A percentile compares a stretch with the other conserved stretches of the same genome.
Conservation (phyloP, 2,113 vertebrate species). For the Alligator mississippiensis region DNA sequence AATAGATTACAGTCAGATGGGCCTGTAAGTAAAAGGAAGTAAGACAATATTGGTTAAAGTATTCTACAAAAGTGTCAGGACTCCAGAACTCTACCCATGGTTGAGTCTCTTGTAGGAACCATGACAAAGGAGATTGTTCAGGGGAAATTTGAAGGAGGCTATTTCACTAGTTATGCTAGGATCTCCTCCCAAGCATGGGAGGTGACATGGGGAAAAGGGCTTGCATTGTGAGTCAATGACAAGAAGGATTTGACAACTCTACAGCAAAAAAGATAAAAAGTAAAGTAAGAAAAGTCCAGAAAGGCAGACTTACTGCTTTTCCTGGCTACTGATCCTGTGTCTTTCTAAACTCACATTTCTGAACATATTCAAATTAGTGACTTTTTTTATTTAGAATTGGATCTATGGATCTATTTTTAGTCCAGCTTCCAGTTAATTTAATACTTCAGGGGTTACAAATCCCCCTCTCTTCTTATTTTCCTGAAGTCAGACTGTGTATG, state of each 20-base stretch:
- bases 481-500: conserved; percentile 14
- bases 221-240: background rate
- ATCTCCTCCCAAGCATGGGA: background rate
- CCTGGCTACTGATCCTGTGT: background rate
- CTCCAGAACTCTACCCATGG: background rate
- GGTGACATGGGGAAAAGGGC: background rate
- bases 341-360: conserved; percentile 11
- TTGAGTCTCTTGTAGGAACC: background rate
- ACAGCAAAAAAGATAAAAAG: background rate
- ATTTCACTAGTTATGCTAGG: background rate
- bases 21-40: background rate
- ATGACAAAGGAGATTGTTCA: background rate
- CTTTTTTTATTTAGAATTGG: background rate
- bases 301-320: background rate
- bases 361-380: background rate
- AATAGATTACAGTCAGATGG: background rate
- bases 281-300: background rate
- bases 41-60: background rate
- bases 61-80: background rate
- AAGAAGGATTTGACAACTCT: background rate
- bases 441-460: background rate
- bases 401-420: background rate
- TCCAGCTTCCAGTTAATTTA: background rate
- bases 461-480: conserved; percentile 40
- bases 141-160: background rate